These are phyloP conservation scores for Panagrolaimus sp. DNA, from an alignment of 1,140 invertebrate genomes.

Conservation along the genomic window DNA sequence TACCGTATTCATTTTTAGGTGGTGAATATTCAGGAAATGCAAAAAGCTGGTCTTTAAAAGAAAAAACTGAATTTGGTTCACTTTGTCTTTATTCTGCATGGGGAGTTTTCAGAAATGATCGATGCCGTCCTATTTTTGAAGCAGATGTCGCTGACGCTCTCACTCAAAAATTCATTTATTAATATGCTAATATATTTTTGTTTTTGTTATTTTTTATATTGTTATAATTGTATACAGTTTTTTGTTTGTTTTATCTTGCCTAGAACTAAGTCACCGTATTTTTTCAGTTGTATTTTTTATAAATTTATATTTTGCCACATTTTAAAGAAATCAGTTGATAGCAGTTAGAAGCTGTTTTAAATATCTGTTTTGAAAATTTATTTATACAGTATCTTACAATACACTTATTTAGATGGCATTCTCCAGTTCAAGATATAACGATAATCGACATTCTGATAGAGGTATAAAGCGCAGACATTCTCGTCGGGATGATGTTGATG, in stretches of 20 bases:
- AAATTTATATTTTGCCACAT: too few relatives aligned
- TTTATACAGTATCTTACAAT: neutral
- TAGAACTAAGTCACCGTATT: too few relatives aligned
- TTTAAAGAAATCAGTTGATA: too few relatives aligned
- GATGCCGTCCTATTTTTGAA: slow-evolving; percentile 65
- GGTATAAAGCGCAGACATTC: neutral
- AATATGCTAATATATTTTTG: neutral
- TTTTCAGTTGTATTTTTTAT: too few relatives aligned
- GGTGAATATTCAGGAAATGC: slow-evolving; percentile 78
- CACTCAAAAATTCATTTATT: neutral
- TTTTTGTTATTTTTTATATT: too few relatives aligned
- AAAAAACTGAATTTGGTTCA: slow-evolving; percentile 71
- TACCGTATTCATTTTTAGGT: neutral
- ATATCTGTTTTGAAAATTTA: too few relatives aligned
- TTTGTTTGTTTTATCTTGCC: too few relatives aligned
- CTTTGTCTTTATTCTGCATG: slow-evolving; percentile 77
- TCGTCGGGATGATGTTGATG: neutral
- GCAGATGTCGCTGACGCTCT: slow-evolving; percentile 64
- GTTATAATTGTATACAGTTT: too few relatives aligned
- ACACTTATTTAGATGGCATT: neutral
- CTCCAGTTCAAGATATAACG: neutral
- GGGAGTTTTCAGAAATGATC: slow-evolving; percentile 76
- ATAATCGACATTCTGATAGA: neutral
- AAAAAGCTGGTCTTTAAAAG: slow-evolving; percentile 68
- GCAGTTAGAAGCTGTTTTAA: too few relatives aligned